phyloP scores from a whole-genome alignment of 2,888 invertebrate species.

The Drosophila monieri region DNA sequence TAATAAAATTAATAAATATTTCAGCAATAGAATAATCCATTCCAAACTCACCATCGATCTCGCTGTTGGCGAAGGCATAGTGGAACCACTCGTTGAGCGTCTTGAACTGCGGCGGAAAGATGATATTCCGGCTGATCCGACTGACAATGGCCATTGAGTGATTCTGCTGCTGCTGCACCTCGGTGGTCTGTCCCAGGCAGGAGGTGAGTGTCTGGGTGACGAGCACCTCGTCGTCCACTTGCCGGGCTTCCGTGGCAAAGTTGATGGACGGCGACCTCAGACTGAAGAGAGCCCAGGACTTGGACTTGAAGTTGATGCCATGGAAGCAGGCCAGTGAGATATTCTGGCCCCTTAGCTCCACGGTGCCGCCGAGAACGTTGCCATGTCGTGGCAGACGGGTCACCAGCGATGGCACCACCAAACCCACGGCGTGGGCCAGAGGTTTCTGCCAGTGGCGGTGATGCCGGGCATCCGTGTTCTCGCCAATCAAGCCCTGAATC shows the following conservation, averaged over 20 bases:
- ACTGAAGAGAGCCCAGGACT: constrained; percentile 98
- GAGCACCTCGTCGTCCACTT: constrained; percentile 91
- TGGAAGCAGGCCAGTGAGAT: constrained; percentile 98
- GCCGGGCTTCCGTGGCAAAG: constrained; percentile 96
- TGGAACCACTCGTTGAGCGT: constrained; percentile 98
- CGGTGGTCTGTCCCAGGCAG: constrained; percentile 90
- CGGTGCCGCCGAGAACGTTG: constrained; percentile 93
- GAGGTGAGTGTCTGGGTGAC: constrained; percentile 96
- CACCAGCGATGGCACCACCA: constrained; percentile 90
- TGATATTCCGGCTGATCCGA: constrained; percentile 94
- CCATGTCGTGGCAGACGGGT: constrained; percentile 89
- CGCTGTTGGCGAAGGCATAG: constrained; percentile 97
- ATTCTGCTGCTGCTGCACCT: constrained; percentile 87
- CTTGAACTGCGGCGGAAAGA: constrained; percentile 98
- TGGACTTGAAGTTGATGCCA: constrained; percentile 97
- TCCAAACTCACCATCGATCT: constrained; percentile 92
- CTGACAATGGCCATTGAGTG: constrained; percentile 97
- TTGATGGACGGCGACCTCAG: constrained; percentile 96
- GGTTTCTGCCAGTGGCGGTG: constrained; percentile 98
- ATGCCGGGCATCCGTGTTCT: constrained; percentile 88
- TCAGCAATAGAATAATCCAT: too few species aligned
- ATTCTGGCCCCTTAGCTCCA: constrained; percentile 95
- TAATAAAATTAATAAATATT: not conserved
- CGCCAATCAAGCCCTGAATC: constrained; percentile 41
- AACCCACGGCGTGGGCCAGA: constrained; percentile 91